These are phyloP conservation scores for Dermochelys coriacea DNA, from an alignment of 2,797 vertebrate species.

Conservation along the genomic window DNA sequence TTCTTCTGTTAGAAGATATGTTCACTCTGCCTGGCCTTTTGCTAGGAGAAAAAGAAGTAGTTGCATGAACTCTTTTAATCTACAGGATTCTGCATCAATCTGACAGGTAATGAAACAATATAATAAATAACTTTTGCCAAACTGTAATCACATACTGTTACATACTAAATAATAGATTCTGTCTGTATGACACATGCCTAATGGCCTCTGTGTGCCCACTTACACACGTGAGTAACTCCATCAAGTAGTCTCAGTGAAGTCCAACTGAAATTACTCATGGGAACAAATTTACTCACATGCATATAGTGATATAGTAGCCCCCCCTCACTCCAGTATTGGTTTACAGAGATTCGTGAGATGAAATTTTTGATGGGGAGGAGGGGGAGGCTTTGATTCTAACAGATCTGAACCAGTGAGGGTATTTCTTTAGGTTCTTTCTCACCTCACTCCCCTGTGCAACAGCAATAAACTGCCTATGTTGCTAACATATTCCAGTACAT, in stretches of 20 bases:
- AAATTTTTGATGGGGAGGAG: neutral
- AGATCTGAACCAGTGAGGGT: neutral
- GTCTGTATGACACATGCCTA: neutral
- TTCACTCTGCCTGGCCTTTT: neutral
- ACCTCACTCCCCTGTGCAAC: neutral
- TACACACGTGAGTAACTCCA: neutral
- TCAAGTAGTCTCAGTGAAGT: neutral
- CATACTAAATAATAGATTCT: neutral
- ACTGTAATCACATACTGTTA: neutral
- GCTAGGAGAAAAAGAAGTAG: neutral
- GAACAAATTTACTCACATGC: fast-evolving
- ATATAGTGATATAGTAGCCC: neutral
- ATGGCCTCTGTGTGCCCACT: neutral
- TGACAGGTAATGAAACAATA: neutral
- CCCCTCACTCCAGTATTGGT: neutral
- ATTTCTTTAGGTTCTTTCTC: neutral
- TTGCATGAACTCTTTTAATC: neutral
- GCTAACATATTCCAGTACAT: constrained; percentile 48
- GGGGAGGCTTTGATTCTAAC: neutral
- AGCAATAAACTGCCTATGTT: neutral
- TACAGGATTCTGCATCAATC: neutral
- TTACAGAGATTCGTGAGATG: neutral
- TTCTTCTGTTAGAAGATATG: neutral
- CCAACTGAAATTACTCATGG: neutral
- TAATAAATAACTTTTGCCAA: neutral